phyloP scores from a whole-genome alignment of 2,888 invertebrate species.

The Netelia melanura region DNA sequence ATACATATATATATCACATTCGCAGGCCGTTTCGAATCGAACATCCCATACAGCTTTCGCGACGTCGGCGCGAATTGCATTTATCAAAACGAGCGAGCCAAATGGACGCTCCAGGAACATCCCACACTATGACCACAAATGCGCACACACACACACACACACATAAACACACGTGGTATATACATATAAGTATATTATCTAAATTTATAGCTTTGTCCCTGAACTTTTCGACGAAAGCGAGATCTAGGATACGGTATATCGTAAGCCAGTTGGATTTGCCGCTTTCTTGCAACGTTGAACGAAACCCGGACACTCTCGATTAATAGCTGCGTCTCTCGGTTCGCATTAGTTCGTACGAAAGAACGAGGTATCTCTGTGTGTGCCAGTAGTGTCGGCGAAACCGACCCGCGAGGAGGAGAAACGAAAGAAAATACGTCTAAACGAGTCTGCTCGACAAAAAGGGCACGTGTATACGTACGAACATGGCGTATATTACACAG shows the following conservation, averaged over 20 bases:
- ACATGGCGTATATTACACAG: background rate
- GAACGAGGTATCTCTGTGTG: constrained; percentile 20
- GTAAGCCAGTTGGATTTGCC: constrained; percentile 27
- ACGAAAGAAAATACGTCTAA: constrained; percentile 61
- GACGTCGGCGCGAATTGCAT: constrained; percentile 32
- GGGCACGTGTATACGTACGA: background rate
- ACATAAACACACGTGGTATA: background rate
- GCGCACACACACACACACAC: too few species aligned
- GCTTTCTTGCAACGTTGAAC: constrained; percentile 25
- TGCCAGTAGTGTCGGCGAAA: constrained; percentile 7
- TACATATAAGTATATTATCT: background rate
- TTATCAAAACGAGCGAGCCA: constrained; percentile 57
- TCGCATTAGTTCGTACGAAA: constrained; percentile 52
- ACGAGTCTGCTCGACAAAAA: constrained; percentile 52
- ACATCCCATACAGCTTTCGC: constrained; percentile 9
- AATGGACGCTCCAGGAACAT: constrained; percentile 43
- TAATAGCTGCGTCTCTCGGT: constrained; percentile 58
- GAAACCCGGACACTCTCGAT: constrained; percentile 53
- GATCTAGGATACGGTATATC: constrained; percentile 53
- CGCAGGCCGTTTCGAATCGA: constrained; percentile 18
- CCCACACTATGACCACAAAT: background rate
- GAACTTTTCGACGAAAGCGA: constrained; percentile 60
- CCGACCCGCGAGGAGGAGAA: background rate
- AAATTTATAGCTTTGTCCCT: constrained; percentile 38
- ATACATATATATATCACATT: constrained; percentile 9